Conservation (phyloP, 2,113 vertebrate genomes). For the Choloepus hoffmanni region DNA sequence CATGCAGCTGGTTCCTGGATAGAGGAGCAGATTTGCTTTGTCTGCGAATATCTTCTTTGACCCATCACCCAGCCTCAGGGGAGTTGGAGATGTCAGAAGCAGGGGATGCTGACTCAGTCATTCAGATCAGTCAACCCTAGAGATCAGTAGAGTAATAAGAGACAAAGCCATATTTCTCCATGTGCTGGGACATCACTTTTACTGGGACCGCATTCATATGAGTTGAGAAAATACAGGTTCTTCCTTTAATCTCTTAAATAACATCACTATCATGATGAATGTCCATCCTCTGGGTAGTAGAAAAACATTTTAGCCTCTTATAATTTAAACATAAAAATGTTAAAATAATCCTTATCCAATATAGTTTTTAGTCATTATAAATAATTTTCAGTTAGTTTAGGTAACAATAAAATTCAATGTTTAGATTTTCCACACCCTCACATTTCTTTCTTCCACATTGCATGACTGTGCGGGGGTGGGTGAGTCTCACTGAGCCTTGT, state of each 20-base stretch:
- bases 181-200: neutral
- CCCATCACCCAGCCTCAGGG: neutral
- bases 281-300: neutral
- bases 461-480: rapidly evolving
- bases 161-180: neutral
- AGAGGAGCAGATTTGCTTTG: neutral
- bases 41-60: neutral
- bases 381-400: neutral
- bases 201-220: neutral
- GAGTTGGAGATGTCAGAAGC: neutral
- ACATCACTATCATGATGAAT: neutral
- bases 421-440: neutral
- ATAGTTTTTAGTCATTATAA: neutral
- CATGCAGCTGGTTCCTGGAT: too few relatives aligned
- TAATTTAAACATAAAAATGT: neutral
- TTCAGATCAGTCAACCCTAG: neutral
- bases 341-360: neutral
- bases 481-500: neutral
- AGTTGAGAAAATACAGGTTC: neutral
- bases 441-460: neutral
- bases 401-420: neutral
- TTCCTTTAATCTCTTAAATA: constrained; percentile 7
- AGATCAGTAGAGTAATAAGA: neutral
- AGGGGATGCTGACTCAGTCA: neutral
- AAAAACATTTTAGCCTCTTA: neutral